Conservation (phyloP, 2,888 invertebrate species). For the Apamea monoglypha region DNA sequence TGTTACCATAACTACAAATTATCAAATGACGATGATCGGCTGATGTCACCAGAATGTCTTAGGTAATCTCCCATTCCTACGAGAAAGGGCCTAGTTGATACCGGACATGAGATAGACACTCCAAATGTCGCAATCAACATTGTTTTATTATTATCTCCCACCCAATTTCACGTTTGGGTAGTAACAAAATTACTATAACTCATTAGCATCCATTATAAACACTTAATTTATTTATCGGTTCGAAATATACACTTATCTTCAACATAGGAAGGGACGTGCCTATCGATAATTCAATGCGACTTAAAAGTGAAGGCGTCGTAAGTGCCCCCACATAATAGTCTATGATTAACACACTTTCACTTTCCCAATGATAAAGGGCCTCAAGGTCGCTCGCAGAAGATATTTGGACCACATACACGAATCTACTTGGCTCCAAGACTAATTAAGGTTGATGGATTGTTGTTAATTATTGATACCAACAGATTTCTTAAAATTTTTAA, state of each 20-base stretch:
- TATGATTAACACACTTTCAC: constrained; percentile 82
- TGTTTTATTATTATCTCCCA: constrained; percentile 28
- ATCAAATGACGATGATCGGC: constrained; percentile 17
- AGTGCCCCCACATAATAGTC: constrained; percentile 61
- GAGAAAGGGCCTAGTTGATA: constrained; percentile 30
- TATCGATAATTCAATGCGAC: constrained; percentile 57
- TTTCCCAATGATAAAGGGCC: constrained; percentile 83
- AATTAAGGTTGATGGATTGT: constrained; percentile 59
- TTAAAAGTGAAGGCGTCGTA: constrained; percentile 76
- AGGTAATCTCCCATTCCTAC: constrained; percentile 8
- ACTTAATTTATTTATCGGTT: constrained; percentile 63
- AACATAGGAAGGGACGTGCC: constrained; percentile 31
- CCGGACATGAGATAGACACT: constrained; percentile 33
- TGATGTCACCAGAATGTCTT: constrained; percentile 20
- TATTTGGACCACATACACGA: constrained; percentile 70
- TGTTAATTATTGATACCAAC: constrained; percentile 38
- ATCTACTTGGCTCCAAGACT: constrained; percentile 47
- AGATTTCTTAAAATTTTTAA: constrained; percentile 40
- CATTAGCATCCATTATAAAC: constrained; percentile 72
- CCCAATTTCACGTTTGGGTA: constrained; percentile 17
- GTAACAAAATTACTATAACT: constrained; percentile 32
- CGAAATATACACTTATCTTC: constrained; percentile 67
- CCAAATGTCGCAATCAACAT: constrained; percentile 39
- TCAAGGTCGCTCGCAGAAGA: constrained; percentile 77
- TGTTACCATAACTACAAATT: not conserved